These are phyloP conservation scores for Aphelenchoides bicaudatus DNA, from an alignment of 2,888 invertebrate genomes.

Conservation along the genomic window DNA sequence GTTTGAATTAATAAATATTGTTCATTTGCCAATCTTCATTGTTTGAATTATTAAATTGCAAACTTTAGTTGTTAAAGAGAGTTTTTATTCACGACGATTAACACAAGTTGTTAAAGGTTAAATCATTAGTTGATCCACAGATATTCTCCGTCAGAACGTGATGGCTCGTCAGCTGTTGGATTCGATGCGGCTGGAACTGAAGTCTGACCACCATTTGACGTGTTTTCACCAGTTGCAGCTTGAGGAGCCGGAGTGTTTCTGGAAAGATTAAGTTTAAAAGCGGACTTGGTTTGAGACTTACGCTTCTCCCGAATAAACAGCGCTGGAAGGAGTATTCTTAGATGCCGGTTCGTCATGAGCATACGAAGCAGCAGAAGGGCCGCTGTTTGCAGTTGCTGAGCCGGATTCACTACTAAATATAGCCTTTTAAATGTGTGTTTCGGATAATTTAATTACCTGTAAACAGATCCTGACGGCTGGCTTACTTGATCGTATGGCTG, in stretches of 20 bases:
- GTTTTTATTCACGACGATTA: too few species aligned
- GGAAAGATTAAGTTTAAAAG: not conserved
- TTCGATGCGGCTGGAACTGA: not conserved
- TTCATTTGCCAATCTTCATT: too few species aligned
- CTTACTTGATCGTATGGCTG: conserved; percentile 5
- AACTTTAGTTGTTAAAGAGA: too few species aligned
- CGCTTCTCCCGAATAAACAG: not conserved
- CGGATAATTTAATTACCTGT: too few species aligned
- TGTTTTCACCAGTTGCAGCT: not conserved
- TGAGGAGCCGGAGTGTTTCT: not conserved
- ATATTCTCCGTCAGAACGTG: conserved; percentile 13
- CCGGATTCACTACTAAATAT: too few species aligned
- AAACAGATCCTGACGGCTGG: conserved; percentile 1
- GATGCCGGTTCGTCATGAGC: conserved; percentile 5
- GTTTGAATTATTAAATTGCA: too few species aligned
- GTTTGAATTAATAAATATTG: too few species aligned
- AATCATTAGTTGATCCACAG: conserved; percentile 8
- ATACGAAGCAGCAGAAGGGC: not conserved
- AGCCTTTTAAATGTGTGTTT: too few species aligned
- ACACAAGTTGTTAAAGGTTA: not conserved
- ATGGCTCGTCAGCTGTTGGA: too few species aligned
- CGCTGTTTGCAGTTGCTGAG: too few species aligned
- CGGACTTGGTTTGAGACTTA: not conserved
- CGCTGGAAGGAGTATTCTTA: not conserved
- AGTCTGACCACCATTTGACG: not conserved